Evolutionary conservation across 2,888 invertebrate species (phyloP).

Genomic region (Troides aeacus): DNA sequence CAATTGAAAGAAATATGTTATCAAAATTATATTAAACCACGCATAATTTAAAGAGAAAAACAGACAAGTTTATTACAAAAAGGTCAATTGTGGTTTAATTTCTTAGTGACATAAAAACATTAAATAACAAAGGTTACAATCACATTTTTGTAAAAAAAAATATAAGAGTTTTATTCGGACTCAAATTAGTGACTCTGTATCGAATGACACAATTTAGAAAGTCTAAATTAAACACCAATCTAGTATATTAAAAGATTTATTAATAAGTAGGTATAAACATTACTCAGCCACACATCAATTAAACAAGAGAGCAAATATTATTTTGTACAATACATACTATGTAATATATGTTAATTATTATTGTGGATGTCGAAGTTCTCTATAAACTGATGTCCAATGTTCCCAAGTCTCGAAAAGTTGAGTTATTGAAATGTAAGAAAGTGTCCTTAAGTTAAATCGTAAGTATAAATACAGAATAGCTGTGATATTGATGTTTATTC

Average conservation of each 20-base stretch:
- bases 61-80: slow-evolving; percentile 56
- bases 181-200: not conserved
- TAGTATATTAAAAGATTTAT: slow-evolving; percentile 77
- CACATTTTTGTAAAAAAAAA: no score
- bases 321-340: slow-evolving; percentile 72
- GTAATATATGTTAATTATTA: slow-evolving; percentile 53
- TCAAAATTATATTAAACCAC: slow-evolving; percentile 76
- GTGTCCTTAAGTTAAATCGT: slow-evolving; percentile 66
- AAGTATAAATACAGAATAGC: slow-evolving; percentile 53
- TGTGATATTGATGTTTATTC: slow-evolving; percentile 81
- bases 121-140: no score
- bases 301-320: slow-evolving; percentile 67
- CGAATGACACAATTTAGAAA: not conserved
- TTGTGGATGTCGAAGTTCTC: slow-evolving; percentile 21
- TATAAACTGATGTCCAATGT: slow-evolving; percentile 56
- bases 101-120: no score
- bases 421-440: slow-evolving; percentile 61
- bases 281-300: slow-evolving; percentile 76
- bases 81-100: slow-evolving; percentile 25
- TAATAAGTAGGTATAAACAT: slow-evolving; percentile 77
- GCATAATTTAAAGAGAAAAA: slow-evolving; percentile 64
- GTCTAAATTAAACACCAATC: slow-evolving; percentile 34
- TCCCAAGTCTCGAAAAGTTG: slow-evolving; percentile 67
- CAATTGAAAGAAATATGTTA: slow-evolving; percentile 68
- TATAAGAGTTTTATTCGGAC: no score